Base-by-base conservation (phyloP, 2,888 invertebrate genomes). In the Lydus trimaculatus region DNA sequence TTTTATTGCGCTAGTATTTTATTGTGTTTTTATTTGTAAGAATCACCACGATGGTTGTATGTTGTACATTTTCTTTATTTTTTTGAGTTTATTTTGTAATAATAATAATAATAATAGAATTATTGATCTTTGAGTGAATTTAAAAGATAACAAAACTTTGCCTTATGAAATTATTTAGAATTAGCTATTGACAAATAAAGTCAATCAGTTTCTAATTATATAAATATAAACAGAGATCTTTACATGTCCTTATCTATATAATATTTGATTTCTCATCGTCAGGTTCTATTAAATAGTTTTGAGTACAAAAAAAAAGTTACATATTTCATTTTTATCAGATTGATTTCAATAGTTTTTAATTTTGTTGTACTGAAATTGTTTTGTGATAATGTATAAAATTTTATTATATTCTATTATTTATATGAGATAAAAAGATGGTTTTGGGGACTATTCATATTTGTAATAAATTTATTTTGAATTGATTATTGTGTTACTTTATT, bases 301-400 rank as follows among this genome's bases (percentile, higher is more conserved):
- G 48, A 52, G 52, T 52, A 52, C 52, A 52, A 52, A n/a, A n/a
- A n/a, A n/a, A n/a, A n/a, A 52, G 20, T 25, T 52, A 13, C 13
- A 52, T 25, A 25, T 13, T 52, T 25, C 25, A 25, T 25, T 52
- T 13, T 25, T 52, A 52, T 25, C 23, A 52, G 11, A 52, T 52
- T 52, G 11, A 52, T 9, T 25, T 71, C 61, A 63, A 69, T 66
- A 64, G 71, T 61, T 75, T 76, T 76, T 76, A 76, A 75, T 79
- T 79, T 52, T 79, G 71, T 78, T 82, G 84, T 84, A 85, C 85
- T 85, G 84, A 85, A 82, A 80, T 83, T 52, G 82, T 82, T 84
- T 84, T 85, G 85, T 85, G 85, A 85, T 85, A 85, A 82, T 80
- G 75, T 81, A 80, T 81, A 81, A 76, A 81, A 80, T 80, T 79